phyloP scores from a whole-genome alignment of 2,797 vertebrate genomes.

The Lepus oiostolus region DNA sequence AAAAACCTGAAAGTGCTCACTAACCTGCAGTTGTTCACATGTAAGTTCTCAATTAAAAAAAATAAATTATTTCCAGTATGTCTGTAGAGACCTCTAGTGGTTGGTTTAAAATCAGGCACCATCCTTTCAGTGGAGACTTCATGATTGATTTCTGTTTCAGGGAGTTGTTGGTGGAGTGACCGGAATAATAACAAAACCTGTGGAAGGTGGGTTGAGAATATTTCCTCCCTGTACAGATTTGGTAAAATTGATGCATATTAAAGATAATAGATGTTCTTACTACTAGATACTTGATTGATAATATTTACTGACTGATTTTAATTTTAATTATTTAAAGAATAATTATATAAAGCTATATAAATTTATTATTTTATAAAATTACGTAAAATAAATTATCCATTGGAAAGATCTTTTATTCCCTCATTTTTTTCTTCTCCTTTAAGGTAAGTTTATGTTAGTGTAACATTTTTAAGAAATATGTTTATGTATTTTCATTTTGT shows the following conservation, averaged over 20 bases:
- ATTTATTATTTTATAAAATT: not conserved
- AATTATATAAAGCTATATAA: too few relatives aligned
- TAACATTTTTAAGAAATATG: too few relatives aligned
- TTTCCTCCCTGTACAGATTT: not conserved
- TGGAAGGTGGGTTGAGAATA: slow-evolving; percentile 93
- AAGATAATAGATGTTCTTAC: not conserved
- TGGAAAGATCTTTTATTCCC: too few relatives aligned
- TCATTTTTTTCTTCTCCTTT: too few relatives aligned
- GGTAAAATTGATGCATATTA: not conserved
- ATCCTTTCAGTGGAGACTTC: not conserved
- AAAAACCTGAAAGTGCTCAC: not conserved
- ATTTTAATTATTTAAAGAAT: slow-evolving; percentile 7
- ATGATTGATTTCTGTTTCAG: slow-evolving; percentile 87
- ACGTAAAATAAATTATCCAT: too few relatives aligned
- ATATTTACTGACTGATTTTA: not conserved
- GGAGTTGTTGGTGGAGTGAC: slow-evolving; percentile 97
- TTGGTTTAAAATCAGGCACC: not conserved
- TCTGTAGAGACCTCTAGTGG: slow-evolving; percentile 64
- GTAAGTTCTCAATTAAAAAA: not conserved
- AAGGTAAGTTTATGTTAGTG: too few relatives aligned
- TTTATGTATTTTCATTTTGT: too few relatives aligned
- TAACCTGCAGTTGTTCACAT: not conserved
- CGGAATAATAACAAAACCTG: slow-evolving; percentile 97
- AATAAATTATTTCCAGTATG: not conserved
- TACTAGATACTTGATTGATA: slow-evolving; percentile 8